phyloP scores from a whole-genome alignment of 2,888 invertebrate species.

The Apodemia duryi region DNA sequence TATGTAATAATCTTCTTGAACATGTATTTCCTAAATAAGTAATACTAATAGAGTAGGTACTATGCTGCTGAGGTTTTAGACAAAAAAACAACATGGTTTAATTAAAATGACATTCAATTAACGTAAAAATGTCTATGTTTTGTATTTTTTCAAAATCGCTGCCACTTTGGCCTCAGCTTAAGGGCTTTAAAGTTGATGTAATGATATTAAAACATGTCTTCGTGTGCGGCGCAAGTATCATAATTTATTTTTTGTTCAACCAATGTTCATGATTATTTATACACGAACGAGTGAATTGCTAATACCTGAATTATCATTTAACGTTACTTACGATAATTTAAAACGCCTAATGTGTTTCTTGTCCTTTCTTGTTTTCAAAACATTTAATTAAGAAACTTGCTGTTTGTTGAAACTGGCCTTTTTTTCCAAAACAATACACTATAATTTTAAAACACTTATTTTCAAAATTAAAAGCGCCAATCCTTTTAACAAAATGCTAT shows the following conservation, averaged over 20 bases:
- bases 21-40: too few species aligned
- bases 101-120: background rate
- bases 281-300: conserved; percentile 15
- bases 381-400: conserved; percentile 10
- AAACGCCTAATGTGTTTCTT: conserved; percentile 11
- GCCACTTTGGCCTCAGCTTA: background rate
- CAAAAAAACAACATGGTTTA: background rate
- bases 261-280: conserved; percentile 16
- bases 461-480: background rate
- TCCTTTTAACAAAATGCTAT: background rate
- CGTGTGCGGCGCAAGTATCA: conserved; percentile 15
- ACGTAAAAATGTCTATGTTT: background rate
- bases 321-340: conserved; percentile 14
- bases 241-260: conserved; percentile 12
- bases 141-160: background rate
- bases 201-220: conserved; percentile 15
- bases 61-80: too few species aligned
- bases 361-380: conserved; percentile 1
- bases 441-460: background rate
- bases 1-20: too few species aligned
- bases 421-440: background rate
- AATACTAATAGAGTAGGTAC: too few species aligned
- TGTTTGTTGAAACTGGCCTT: background rate
- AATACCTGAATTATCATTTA: conserved; percentile 15
- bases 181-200: conserved; percentile 11